Base-by-base conservation (phyloP, 2,888 invertebrate genomes). In the Apamea crenata region DNA sequence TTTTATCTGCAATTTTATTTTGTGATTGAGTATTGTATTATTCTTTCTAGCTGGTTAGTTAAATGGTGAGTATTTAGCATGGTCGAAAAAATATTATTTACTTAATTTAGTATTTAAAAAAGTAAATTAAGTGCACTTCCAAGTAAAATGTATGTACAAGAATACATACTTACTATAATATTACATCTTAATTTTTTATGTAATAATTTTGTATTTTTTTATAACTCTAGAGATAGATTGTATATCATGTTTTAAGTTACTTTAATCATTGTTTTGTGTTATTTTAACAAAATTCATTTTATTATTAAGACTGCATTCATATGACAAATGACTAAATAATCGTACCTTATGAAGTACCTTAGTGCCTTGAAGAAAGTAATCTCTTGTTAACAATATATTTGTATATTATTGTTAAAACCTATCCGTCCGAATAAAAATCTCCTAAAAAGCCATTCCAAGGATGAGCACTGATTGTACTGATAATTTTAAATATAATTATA, bases 381-480 rank as follows among this genome's bases (percentile, higher is more conserved):
- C 71, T 81, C 84, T 78, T 82, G 67, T 81, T 61, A 71, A 78
- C 77, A 78, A 78, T 77, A 75, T 67, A 72, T 77, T 77, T 77
- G 71, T 78, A 74, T 78, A 80, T 77, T 73, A 81, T 82, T 80
- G 50, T 75, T 78, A 76, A 71, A 80, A 88, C 65, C 67, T 66
- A 78, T 92, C 92, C 92, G 92, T 92, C 92, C 91, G 66, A 80
- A 77, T 74, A 82, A 82, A 78, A 83, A 88, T 91, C 91, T 92
- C 90, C 89, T 90, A 80, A 85, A 81, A 83, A 87, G 89, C 90
- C 90, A 90, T 91, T 91, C 87, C 81, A 89, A 88, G 88, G 82
- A 83, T 90, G 83, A 85, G 90, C 91, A 90, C 90, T 85, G 87
- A 87, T 85, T 91, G 87, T 91, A 91, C 88, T 91, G 90, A 91